Conservation (phyloP, 2,888 invertebrate species). For the Drosophila robusta region DNA sequence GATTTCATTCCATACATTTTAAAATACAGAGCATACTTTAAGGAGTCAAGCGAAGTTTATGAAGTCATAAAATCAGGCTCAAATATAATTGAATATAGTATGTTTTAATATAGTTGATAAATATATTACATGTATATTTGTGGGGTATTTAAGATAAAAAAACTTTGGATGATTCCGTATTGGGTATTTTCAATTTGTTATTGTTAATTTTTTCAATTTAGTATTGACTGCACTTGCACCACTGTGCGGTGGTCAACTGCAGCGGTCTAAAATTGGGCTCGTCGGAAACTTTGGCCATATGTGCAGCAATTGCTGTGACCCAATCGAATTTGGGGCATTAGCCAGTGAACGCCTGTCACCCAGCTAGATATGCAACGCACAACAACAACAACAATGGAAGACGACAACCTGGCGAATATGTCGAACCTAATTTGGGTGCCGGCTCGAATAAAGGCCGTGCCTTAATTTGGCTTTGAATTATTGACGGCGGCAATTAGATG, state of each 20-base stretch:
- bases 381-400: background rate
- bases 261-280: slow-evolving; percentile 1
- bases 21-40: too few species aligned
- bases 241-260: slow-evolving; percentile 1
- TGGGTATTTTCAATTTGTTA: too few species aligned
- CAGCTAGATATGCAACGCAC: background rate
- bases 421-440: slow-evolving; percentile 1
- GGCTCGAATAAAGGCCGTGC: slow-evolving; percentile 15
- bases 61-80: too few species aligned
- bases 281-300: background rate
- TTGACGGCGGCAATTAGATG: slow-evolving; percentile 28
- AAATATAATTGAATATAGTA: too few species aligned
- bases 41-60: too few species aligned
- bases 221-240: background rate
- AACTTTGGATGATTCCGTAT: too few species aligned
- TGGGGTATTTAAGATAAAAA: too few species aligned
- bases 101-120: too few species aligned
- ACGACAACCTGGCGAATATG: background rate
- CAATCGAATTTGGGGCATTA: slow-evolving; percentile 1
- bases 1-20: too few species aligned
- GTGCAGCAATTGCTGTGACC: background rate
- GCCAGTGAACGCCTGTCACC: too few species aligned
- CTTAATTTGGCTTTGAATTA: slow-evolving; percentile 17
- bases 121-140: too few species aligned
- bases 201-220: too few species aligned